Evolutionary conservation across 2,113 vertebrate genomes (phyloP), one percentile per base, ranked within the genome.

Genomic region (Noctilio leporinus): DNA sequence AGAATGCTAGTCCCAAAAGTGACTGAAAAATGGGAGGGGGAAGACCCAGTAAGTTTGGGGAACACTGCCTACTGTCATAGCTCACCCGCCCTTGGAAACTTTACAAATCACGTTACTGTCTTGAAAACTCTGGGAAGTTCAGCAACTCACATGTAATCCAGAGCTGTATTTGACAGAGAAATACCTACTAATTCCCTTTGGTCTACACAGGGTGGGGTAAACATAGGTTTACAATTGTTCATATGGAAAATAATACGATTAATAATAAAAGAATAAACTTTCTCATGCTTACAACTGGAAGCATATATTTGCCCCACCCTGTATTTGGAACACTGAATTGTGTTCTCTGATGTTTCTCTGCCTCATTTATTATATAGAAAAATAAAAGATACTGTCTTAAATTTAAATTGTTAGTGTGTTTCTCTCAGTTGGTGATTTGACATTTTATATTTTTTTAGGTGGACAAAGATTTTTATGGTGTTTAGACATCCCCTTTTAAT

Each of bases 381-480:
- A n/a, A n/a, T 57, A n/a, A 47, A 88, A 88, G 7, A 17, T 62
- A 86, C 1, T n/a, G 38, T 75, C 28, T 91, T 86, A 89, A 59
- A 65, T 47, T 53, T 65, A 45, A 16, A 35, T 78, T 78, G 20
- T 75, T 78, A 69, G 4, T 70, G 14, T 59, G 9, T 84, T 69
- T 86, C 47, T 91, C 14, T 81, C 26, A 90, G 5, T 19, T 89
- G 51, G 24, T 87, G 8, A 91, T 47, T 75, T 92, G 69, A 17
- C 14, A 35, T 93, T 91, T 84, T 94, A n/a, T 78, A 40, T 75
- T 75, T 4, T 98, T 98, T 82, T 95, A 99, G 99, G 96, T 99
- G 99, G 99, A 99, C 99, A 91, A 97, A 98, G 75, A 90, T 96
- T 93, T 97, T 99, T 64, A 78, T 98, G 92, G 97, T 98, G 81